Conservation (phyloP, 2,113 vertebrate species). For the Toxotes jaculatrix region DNA sequence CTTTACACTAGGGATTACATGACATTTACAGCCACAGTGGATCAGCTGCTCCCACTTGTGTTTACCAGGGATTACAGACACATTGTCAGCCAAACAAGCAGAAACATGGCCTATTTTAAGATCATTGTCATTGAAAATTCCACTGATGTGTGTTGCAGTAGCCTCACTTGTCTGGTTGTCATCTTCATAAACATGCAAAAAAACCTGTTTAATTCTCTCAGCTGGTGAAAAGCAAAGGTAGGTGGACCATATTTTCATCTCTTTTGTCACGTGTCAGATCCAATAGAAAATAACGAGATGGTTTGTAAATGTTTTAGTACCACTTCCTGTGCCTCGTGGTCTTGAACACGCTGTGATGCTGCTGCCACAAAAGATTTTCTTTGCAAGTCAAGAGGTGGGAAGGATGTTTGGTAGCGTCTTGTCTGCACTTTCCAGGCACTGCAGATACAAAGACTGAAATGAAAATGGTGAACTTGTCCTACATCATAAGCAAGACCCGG, state of each 20-base stretch:
- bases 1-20: conserved; percentile 7
- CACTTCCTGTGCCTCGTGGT: conserved; percentile 3
- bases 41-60: conserved; percentile 2
- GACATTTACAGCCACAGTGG: conserved; percentile 22
- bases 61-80: conserved; percentile 40
- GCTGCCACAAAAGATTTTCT: conserved; percentile 17
- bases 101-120: conserved; percentile 42
- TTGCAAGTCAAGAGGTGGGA: background rate
- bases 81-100: conserved; percentile 15
- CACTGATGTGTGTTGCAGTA: conserved; percentile 3
- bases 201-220: conserved; percentile 22
- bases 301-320: conserved; percentile 49
- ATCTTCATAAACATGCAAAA: conserved; percentile 13
- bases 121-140: conserved; percentile 23
- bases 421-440: background rate
- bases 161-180: conserved; percentile 23
- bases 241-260: background rate
- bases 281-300: conserved; percentile 9
- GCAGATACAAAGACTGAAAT: conserved; percentile 4
- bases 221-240: conserved; percentile 15
- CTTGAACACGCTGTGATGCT: conserved; percentile 2
- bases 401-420: background rate
- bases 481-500: background rate
- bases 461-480: background rate
- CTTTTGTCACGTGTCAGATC: conserved; percentile 46